Conservation (phyloP, 2,113 vertebrate genomes). For the Scartelaos histophorus region DNA sequence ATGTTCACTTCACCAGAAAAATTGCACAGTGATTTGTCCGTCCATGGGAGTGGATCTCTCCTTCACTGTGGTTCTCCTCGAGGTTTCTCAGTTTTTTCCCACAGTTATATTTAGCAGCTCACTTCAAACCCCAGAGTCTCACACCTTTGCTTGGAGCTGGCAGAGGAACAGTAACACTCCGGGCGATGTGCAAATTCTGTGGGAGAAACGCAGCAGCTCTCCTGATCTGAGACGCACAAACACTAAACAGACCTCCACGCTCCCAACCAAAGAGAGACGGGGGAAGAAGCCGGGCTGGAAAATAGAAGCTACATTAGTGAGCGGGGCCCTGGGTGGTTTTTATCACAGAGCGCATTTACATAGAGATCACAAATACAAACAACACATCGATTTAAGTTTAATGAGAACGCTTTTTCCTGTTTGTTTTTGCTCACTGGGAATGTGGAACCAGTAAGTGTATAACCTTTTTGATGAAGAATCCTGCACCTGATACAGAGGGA, state of each 20-base stretch:
- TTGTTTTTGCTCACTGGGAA: background rate
- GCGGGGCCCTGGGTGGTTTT: background rate
- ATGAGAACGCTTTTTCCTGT: background rate
- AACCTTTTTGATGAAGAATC: background rate
- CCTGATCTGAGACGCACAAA: conserved; percentile 1
- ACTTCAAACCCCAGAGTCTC: conserved; percentile 48
- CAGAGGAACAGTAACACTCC: conserved; percentile 40
- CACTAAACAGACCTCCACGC: background rate
- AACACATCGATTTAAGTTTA: background rate
- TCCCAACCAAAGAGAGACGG: conserved; percentile 3
- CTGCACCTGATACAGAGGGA: background rate
- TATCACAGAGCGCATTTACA: background rate
- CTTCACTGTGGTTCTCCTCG: too few relatives aligned
- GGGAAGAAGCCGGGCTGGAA: conserved; percentile 4
- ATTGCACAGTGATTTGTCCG: too few relatives aligned
- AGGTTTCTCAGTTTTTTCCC: too few relatives aligned
- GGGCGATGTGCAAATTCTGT: conserved; percentile 42
- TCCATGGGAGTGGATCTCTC: too few relatives aligned
- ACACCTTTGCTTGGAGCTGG: conserved; percentile 37
- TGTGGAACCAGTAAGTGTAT: background rate
- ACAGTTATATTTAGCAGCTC: conserved; percentile 49
- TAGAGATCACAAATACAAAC: background rate
- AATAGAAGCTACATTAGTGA: background rate
- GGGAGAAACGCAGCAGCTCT: background rate
- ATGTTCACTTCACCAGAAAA: too few relatives aligned